Evolutionary conservation across 2,888 invertebrate species (phyloP).

Genomic region (Hanleya hanleyi): DNA sequence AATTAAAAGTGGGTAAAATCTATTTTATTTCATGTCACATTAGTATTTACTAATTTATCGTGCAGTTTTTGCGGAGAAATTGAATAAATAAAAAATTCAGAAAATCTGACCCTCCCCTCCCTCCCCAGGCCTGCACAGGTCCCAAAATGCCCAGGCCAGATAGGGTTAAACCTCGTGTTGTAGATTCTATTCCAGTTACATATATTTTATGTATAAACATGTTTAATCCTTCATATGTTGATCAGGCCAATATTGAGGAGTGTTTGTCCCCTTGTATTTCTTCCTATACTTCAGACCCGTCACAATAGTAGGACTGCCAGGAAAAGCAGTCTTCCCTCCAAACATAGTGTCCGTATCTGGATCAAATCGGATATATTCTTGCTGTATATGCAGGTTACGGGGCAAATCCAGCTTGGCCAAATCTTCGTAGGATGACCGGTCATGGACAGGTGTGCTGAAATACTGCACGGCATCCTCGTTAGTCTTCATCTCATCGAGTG

Average conservation of each 20-base stretch:
- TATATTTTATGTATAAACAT: no score
- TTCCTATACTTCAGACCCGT: constrained; percentile 86
- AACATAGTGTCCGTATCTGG: constrained; percentile 84
- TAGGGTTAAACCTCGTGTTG: no score
- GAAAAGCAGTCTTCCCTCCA: constrained; percentile 87
- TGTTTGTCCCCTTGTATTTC: constrained; percentile 78
- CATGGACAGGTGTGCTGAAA: constrained; percentile 57
- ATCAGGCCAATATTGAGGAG: neutral
- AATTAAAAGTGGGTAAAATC: no score
- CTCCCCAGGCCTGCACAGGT: no score
- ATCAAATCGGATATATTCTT: constrained; percentile 87
- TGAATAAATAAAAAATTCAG: no score
- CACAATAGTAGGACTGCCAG: constrained; percentile 87
- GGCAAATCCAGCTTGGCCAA: constrained; percentile 79
- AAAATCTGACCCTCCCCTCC: no score
- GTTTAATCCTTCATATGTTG: neutral
- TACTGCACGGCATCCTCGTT: constrained; percentile 75
- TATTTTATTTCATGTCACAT: no score
- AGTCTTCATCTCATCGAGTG: constrained; percentile 83
- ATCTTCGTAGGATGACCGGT: constrained; percentile 60
- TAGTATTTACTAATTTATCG: no score
- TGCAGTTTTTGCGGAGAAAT: no score
- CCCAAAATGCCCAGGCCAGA: no score
- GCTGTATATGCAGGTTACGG: constrained; percentile 88
- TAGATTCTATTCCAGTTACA: no score